Evolutionary conservation across 2,113 vertebrate genomes (phyloP).

Genomic region (Microtus montanus): DNA sequence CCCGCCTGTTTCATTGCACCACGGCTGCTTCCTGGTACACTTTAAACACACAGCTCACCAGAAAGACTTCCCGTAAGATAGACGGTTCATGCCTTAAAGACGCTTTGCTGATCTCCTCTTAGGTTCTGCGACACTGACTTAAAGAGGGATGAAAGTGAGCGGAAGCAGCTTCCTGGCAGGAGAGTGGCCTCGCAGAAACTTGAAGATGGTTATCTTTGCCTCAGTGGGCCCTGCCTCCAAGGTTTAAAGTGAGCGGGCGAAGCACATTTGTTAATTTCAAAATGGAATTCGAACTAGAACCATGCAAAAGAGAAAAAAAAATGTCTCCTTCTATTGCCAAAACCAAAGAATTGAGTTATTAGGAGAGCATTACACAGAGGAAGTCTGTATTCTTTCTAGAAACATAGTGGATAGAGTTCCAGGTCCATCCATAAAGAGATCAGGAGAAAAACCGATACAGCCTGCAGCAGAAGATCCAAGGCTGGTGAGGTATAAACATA

Average conservation of each 20-base stretch:
- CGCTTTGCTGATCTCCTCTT: conserved; percentile 29
- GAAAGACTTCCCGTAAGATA: conserved; percentile 23
- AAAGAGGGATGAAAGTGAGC: not conserved
- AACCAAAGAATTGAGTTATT: conserved; percentile 18
- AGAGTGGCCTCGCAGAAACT: not conserved
- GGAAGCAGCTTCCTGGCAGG: not conserved
- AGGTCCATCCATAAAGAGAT: not conserved
- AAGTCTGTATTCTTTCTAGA: conserved; percentile 51
- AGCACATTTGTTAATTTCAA: conserved; percentile 28
- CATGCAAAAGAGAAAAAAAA: not conserved
- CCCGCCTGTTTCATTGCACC: not conserved
- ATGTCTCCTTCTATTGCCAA: not conserved
- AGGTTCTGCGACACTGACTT: conserved; percentile 15
- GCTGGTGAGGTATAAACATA: not conserved
- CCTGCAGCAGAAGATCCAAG: not conserved
- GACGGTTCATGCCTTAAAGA: not conserved
- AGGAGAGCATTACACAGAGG: not conserved
- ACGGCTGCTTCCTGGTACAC: conserved; percentile 4
- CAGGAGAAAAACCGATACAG: not conserved
- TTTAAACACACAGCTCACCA: conserved; percentile 6
- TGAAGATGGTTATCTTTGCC: not conserved
- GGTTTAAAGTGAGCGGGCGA: not conserved
- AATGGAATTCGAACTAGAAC: conserved; percentile 35
- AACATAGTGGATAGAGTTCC: conserved; percentile 24
- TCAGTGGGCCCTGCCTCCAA: not conserved